These are phyloP conservation scores for Eudasyphora cyanicolor DNA, from an alignment of 2,888 invertebrate species.

Conservation along the genomic window DNA sequence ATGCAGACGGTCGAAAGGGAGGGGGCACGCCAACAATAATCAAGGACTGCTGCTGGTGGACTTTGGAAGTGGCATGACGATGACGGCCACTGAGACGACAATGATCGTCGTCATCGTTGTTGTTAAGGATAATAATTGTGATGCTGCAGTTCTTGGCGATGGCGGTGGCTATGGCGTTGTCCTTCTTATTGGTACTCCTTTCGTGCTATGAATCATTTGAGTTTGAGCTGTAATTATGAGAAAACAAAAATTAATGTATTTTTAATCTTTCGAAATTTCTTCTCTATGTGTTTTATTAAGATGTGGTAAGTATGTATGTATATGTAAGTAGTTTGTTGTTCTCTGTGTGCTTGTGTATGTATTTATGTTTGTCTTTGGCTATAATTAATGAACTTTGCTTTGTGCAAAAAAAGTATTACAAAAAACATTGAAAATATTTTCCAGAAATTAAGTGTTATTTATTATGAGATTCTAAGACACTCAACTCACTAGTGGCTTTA, in stretches of 20 bases:
- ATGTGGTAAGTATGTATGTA: background rate
- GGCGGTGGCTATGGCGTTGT: background rate
- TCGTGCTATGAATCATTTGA: constrained; percentile 15
- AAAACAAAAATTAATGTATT: constrained; percentile 54
- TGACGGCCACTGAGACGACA: background rate
- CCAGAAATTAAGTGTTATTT: constrained; percentile 17
- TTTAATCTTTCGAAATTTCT: constrained; percentile 53
- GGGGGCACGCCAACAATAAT: background rate
- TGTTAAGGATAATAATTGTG: background rate
- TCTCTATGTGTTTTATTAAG: constrained; percentile 43
- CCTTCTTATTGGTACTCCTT: background rate
- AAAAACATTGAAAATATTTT: background rate
- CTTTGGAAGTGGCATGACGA: background rate
- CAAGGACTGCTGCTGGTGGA: background rate
- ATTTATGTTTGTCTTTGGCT: constrained; percentile 1
- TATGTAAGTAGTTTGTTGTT: background rate
- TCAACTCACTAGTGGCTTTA: background rate
- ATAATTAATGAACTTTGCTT: constrained; percentile 45
- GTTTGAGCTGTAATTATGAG: constrained; percentile 47
- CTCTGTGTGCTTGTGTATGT: no score
- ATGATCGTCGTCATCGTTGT: background rate
- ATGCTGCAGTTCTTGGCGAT: background rate
- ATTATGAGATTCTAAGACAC: constrained; percentile 17
- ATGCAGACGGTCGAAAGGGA: constrained; percentile 20
- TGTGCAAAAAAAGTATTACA: background rate